Evolutionary conservation across 2,888 invertebrate genomes (phyloP).

Genomic region (Acrobeloides nanus): DNA sequence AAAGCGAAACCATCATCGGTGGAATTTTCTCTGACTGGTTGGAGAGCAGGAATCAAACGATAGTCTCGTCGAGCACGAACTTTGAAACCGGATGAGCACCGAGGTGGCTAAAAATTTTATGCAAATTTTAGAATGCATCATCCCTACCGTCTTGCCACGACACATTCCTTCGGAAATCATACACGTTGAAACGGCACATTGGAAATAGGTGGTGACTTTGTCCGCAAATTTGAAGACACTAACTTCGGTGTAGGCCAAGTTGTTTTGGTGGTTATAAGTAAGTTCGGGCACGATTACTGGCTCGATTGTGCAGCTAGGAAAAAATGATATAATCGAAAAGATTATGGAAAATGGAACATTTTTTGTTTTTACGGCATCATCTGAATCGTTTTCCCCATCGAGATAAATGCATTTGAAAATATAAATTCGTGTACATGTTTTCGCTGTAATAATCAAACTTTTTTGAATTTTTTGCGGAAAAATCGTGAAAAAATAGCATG

Average conservation of each 20-base stretch:
- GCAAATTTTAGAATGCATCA: conserved; percentile 8
- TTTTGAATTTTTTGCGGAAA: no score
- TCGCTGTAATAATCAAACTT: no score
- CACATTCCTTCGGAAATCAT: conserved; percentile 52
- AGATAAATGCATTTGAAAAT: no score
- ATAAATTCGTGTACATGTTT: no score
- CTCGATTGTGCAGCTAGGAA: conserved; percentile 52
- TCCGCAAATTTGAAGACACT: conserved; percentile 53
- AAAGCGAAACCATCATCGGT: conserved; percentile 18
- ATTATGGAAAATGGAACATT: no score
- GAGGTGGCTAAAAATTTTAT: conserved; percentile 27
- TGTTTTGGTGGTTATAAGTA: conserved; percentile 47
- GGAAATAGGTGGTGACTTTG: conserved; percentile 50
- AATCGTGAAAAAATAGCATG: no score
- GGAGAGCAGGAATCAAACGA: no score
- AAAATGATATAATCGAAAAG: no score
- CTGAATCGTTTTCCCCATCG: no score
- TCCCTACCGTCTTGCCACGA: conserved; percentile 45
- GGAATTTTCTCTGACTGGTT: conserved; percentile 16
- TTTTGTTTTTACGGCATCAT: no score
- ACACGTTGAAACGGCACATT: conserved; percentile 52
- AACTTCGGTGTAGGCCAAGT: conserved; percentile 52
- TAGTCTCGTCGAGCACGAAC: no score
- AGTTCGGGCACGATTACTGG: conserved; percentile 49
- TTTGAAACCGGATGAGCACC: conserved; percentile 30